These are phyloP conservation scores for Choreutis nemorana DNA, from an alignment of 2,888 invertebrate species.

Conservation along the genomic window DNA sequence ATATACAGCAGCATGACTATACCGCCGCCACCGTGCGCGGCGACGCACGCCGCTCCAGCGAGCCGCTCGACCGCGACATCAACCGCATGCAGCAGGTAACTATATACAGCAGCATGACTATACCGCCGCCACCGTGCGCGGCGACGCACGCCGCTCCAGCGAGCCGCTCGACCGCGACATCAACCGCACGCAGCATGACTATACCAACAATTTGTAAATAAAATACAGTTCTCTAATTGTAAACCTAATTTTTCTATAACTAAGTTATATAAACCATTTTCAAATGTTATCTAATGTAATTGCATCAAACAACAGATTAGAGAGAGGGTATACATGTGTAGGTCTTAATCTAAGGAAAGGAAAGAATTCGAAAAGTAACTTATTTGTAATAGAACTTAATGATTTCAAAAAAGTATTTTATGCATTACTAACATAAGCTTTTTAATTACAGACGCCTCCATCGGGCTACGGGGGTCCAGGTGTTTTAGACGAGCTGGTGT, in stretches of 20 bases:
- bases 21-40: constrained; percentile 80
- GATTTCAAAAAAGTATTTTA: not conserved
- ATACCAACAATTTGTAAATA: too few relatives aligned
- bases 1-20: too few relatives aligned
- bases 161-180: constrained; percentile 80
- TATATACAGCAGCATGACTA: too few relatives aligned
- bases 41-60: constrained; percentile 81
- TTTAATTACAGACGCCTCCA: constrained; percentile 76
- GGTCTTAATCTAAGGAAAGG: too few relatives aligned
- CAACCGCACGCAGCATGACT: constrained; percentile 91
- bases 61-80: constrained; percentile 79
- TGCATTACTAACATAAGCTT: not conserved
- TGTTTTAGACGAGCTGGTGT: constrained; percentile 88
- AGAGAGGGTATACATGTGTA: too few relatives aligned
- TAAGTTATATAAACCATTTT: too few relatives aligned
- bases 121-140: constrained; percentile 78
- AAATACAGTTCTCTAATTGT: too few relatives aligned
- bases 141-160: constrained; percentile 83
- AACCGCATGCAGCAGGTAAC: constrained; percentile 89
- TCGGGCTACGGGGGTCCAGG: constrained; percentile 73
- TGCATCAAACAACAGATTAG: too few relatives aligned
- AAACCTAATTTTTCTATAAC: too few relatives aligned
- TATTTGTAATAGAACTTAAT: too few relatives aligned
- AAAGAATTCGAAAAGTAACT: too few relatives aligned
- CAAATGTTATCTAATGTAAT: too few relatives aligned